Evolutionary conservation across 2,113 vertebrate species (phyloP).

Genomic region (Tetrax tetrax): DNA sequence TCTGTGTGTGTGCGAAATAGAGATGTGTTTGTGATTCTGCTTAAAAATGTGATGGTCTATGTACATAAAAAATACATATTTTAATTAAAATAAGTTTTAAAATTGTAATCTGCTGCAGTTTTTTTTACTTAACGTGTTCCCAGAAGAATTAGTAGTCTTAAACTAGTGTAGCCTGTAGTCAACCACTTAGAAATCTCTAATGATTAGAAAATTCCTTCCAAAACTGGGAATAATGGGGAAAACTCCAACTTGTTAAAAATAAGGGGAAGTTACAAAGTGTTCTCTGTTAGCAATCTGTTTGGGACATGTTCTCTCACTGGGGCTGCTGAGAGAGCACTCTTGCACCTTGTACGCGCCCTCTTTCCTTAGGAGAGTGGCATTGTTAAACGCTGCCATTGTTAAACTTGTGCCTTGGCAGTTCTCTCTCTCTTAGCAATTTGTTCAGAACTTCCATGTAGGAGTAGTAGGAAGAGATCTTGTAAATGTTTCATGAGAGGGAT

Average conservation of each 20-base stretch:
- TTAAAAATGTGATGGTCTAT: background rate
- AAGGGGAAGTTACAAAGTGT: background rate
- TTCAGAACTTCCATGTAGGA: background rate
- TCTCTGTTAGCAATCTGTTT: background rate
- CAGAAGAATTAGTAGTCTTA: background rate
- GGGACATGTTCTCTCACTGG: background rate
- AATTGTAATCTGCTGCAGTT: background rate
- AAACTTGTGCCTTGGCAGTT: background rate
- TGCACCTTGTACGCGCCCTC: fast-evolving
- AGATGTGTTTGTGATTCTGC: background rate
- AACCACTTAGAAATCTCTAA: background rate
- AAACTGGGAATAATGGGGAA: background rate
- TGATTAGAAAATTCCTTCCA: background rate
- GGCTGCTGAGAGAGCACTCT: background rate
- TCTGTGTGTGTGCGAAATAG: fast-evolving
- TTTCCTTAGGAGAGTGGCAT: background rate
- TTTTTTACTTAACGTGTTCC: background rate
- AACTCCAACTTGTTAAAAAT: background rate
- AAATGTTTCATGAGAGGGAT: background rate
- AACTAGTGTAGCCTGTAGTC: background rate
- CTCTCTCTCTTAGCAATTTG: background rate
- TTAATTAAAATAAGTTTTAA: background rate
- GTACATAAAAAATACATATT: background rate
- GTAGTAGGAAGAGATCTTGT: background rate
- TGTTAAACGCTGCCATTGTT: background rate